These are phyloP conservation scores for Entomyzon cyanotis DNA, from an alignment of 2,113 vertebrate genomes.

Conservation along the genomic window DNA sequence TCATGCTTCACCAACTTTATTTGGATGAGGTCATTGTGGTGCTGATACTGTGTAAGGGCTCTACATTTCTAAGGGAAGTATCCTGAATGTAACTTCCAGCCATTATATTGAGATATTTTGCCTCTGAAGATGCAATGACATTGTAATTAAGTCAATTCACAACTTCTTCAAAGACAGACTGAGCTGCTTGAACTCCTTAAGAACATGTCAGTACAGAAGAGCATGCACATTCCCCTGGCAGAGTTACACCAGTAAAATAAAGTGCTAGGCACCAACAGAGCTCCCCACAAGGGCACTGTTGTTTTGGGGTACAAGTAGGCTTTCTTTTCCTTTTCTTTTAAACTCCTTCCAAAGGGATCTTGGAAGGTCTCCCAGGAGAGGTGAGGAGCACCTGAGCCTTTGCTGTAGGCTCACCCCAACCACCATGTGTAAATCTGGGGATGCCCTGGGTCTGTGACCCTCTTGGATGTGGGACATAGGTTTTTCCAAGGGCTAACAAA, in stretches of 20 bases:
- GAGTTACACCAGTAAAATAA: not conserved
- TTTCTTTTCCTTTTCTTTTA: not conserved
- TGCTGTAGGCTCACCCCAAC: not conserved
- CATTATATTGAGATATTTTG: not conserved
- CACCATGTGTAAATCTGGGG: not conserved
- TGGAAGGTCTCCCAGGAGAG: not conserved
- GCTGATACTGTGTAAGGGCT: not conserved
- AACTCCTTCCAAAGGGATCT: not conserved
- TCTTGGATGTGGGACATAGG: not conserved
- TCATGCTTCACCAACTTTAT: not conserved
- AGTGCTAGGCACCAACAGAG: not conserved
- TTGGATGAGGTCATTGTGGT: not conserved
- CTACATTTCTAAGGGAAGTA: not conserved
- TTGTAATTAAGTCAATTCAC: not conserved
- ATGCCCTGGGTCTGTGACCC: rapidly evolving
- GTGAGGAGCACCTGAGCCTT: not conserved
- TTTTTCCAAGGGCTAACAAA: not conserved
- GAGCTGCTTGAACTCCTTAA: not conserved
- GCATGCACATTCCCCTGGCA: not conserved
- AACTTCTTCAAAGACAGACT: not conserved
- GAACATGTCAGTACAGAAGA: not conserved
- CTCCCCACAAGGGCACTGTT: not conserved
- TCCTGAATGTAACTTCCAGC: not conserved
- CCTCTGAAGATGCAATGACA: not conserved
- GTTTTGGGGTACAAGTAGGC: not conserved